Conservation (phyloP, 2,888 invertebrate species). For the Eristalis arbustorum region DNA sequence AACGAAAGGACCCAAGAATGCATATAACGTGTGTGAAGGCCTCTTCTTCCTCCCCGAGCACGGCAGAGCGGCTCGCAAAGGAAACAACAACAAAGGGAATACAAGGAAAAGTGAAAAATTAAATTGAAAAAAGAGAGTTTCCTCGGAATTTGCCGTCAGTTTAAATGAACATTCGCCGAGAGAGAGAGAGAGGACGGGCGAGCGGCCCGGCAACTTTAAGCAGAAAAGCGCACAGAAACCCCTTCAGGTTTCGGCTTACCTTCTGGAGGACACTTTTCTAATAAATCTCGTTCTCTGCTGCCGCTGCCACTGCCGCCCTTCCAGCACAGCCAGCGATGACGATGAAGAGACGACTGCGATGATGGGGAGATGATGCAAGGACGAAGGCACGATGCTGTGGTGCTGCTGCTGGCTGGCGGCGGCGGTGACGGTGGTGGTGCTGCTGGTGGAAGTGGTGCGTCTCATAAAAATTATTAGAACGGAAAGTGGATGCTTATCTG, state of each 20-base stretch:
- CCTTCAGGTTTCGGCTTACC: slow-evolving; percentile 69
- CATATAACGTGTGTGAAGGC: slow-evolving; percentile 32
- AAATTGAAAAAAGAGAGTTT: slow-evolving; percentile 67
- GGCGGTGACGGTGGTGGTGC: no score
- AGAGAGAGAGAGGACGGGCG: background rate
- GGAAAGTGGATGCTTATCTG: slow-evolving; percentile 69
- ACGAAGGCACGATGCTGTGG: background rate
- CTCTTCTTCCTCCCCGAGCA: background rate
- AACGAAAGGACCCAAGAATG: slow-evolving; percentile 51
- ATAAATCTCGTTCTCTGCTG: slow-evolving; percentile 48
- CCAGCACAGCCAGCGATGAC: background rate
- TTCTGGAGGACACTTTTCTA: slow-evolving; percentile 68
- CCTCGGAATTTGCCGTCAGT: slow-evolving; percentile 61
- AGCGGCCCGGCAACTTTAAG: slow-evolving; percentile 22
- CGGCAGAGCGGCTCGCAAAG: background rate
- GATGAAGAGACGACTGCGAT: slow-evolving; percentile 51
- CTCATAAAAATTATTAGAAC: slow-evolving; percentile 70
- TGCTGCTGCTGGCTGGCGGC: no score
- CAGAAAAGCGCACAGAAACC: slow-evolving; percentile 59
- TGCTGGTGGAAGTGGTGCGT: slow-evolving; percentile 19
- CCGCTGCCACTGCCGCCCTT: no score
- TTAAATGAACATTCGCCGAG: slow-evolving; percentile 57
- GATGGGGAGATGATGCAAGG: slow-evolving; percentile 1
- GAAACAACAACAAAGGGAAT: background rate
- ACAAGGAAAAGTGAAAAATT: slow-evolving; percentile 58